Conservation (phyloP, 2,113 vertebrate genomes). For the Pelobates fuscus region DNA sequence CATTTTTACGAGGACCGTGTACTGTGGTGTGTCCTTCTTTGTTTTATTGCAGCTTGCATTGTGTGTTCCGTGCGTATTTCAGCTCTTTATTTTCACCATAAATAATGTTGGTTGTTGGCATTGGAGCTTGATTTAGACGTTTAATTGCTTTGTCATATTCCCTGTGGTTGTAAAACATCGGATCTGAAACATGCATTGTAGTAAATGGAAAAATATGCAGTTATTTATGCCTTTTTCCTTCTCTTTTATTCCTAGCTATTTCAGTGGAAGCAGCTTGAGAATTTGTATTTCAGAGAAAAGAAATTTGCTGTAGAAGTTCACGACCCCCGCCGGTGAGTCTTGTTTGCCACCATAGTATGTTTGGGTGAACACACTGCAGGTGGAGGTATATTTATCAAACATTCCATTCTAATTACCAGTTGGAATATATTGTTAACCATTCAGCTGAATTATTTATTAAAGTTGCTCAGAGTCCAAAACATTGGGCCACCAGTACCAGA, state of each 20-base stretch:
- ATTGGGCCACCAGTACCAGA: no score
- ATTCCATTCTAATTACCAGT: no score
- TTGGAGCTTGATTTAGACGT: background rate
- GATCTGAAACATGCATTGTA: background rate
- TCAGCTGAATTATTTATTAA: no score
- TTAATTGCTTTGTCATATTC: background rate
- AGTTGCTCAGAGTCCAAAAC: no score
- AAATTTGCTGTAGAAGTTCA: conserved; percentile 98
- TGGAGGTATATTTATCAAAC: no score
- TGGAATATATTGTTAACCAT: no score
- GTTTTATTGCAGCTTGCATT: no score
- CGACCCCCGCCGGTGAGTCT: conserved; percentile 87
- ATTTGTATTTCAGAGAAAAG: conserved; percentile 97
- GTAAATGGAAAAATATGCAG: conserved; percentile 1
- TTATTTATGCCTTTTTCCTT: background rate
- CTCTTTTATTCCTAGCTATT: conserved; percentile 77
- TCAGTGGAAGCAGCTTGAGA: conserved; percentile 97
- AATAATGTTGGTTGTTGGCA: background rate
- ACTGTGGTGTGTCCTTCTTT: background rate
- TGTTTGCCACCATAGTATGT: no score
- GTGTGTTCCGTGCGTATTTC: background rate
- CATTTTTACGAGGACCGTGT: no score
- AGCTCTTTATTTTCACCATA: background rate
- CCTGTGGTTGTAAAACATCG: background rate
- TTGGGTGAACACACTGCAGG: no score